Evolutionary conservation across 2,113 vertebrate species (phyloP).

Genomic region (Nerophis ophidion): DNA sequence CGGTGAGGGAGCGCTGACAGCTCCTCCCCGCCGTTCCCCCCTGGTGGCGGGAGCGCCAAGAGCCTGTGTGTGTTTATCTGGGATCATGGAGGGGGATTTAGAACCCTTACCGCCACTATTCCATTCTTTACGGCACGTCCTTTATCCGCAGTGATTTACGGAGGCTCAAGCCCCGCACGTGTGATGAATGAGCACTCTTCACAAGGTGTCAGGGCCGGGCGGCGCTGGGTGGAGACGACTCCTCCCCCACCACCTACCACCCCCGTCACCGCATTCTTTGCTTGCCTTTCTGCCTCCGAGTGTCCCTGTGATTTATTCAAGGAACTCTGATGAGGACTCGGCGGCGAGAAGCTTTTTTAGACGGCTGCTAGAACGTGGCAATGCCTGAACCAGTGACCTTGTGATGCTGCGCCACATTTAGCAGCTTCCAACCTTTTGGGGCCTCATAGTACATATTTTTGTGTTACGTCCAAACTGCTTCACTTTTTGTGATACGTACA

Average conservation of each 20-base stretch:
- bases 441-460: not conserved
- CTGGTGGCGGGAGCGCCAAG: conserved; percentile 65
- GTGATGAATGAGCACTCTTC: conserved; percentile 72
- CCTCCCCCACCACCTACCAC: not conserved
- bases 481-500: too few species aligned
- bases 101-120: conserved; percentile 72
- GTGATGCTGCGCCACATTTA: not conserved
- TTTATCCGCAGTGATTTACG: conserved; percentile 72
- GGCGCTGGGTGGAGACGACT: conserved; percentile 30
- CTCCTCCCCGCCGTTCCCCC: conserved; percentile 35
- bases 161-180: conserved; percentile 52
- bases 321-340: not conserved
- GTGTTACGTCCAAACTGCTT: too few species aligned
- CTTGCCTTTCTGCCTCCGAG: conserved; percentile 14
- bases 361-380: not conserved
- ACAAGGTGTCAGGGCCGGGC: conserved; percentile 67
- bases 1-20: conserved; percentile 61
- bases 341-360: not conserved
- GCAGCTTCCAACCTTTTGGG: too few species aligned
- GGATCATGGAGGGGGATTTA: conserved; percentile 72
- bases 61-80: conserved; percentile 69
- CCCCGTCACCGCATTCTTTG: conserved; percentile 17
- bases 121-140: conserved; percentile 62
- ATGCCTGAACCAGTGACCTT: conserved; percentile 3
- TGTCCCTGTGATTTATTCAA: conserved; percentile 11